Evolutionary conservation across 2,888 invertebrate species (phyloP).

Genomic region (Erannis defoliaria): DNA sequence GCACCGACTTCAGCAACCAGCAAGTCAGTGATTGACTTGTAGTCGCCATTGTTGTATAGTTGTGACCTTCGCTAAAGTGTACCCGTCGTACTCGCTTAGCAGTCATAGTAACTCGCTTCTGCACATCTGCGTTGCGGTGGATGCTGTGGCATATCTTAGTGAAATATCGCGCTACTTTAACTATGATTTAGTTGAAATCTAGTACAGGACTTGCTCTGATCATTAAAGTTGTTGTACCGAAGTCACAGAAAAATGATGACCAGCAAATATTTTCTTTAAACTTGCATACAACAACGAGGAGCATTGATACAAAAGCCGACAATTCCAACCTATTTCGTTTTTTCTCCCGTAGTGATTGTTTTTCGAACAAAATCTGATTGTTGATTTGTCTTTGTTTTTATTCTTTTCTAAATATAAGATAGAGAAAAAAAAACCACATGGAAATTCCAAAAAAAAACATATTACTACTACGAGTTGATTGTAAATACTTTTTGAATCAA

Average conservation of each 20-base stretch:
- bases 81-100: conserved; percentile 43
- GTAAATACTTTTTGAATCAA: not conserved
- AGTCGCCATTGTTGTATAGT: conserved; percentile 12
- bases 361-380: no score
- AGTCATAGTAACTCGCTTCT: conserved; percentile 66
- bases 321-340: no score
- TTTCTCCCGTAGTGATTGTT: no score
- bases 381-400: no score
- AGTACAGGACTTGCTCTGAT: no score
- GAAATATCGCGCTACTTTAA: conserved; percentile 43
- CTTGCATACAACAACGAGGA: no score
- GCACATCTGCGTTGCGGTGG: conserved; percentile 59
- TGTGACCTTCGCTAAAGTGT: not conserved
- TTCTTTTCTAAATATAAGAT: no score
- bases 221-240: no score
- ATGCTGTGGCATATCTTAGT: conserved; percentile 38
- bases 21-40: not conserved
- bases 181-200: not conserved
- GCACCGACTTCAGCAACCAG: not conserved
- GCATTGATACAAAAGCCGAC: no score
- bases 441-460: no score
- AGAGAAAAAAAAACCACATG: not conserved
- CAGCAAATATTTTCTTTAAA: no score
- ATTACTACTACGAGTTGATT: not conserved
- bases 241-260: no score